A percentile compares a stretch with the other conserved stretches of the same genome.
Evolutionary conservation across 2,113 vertebrate species (phyloP).

Genomic region (Zosterops pallidus): DNA sequence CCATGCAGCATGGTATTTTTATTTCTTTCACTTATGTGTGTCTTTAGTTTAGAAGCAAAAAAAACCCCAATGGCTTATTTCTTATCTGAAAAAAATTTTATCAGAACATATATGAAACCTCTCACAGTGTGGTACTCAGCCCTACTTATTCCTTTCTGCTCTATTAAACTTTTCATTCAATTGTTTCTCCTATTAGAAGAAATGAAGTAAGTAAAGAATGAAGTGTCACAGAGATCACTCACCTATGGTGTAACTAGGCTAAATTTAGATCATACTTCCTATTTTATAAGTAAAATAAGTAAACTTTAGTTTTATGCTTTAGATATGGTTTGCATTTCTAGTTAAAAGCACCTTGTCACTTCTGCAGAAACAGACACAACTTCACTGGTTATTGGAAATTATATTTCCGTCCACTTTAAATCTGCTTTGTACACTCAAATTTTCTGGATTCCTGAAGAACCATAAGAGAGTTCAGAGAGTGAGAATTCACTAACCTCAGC

Average conservation of each 20-base stretch:
- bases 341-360: background rate
- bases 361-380: background rate
- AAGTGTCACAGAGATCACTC: background rate
- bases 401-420: background rate
- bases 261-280: background rate
- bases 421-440: background rate
- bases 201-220: background rate
- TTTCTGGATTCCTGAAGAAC: background rate
- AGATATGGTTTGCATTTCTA: background rate
- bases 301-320: background rate
- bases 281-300: background rate
- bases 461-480: background rate
- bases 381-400: background rate
- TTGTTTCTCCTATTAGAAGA: background rate
- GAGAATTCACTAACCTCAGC: background rate
- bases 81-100: background rate
- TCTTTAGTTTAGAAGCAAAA: background rate
- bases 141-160: background rate
- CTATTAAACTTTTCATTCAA: background rate
- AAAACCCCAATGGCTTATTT: background rate
- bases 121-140: background rate
- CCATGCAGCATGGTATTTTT: background rate
- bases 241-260: background rate
- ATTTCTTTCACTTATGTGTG: background rate
- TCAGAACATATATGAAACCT: background rate